Percentiles rank a stretch among this genome's conserved stretches.
Evolutionary conservation across 2,888 invertebrate genomes (phyloP).

Genomic region (Pachymerium ferrugineum): DNA sequence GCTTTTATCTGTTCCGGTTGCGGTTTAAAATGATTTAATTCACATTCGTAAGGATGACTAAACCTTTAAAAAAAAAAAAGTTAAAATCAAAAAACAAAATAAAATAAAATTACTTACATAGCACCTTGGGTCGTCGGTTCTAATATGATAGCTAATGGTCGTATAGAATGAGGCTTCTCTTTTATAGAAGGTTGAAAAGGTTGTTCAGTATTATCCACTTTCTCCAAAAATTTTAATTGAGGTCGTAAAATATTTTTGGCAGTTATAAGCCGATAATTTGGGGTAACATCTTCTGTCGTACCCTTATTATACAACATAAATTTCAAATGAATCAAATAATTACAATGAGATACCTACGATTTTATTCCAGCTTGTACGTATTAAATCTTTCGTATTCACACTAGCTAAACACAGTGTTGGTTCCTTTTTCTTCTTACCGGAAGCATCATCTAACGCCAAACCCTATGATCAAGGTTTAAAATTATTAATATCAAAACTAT

Average conservation of each 20-base stretch:
- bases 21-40: slow-evolving; percentile 68
- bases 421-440: slow-evolving; percentile 46
- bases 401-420: slow-evolving; percentile 38
- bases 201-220: slow-evolving; percentile 69
- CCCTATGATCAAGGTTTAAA: slow-evolving; percentile 41
- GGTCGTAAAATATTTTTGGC: slow-evolving; percentile 70
- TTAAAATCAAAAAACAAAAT: background rate
- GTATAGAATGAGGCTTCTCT: slow-evolving; percentile 80
- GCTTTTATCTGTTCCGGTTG: slow-evolving; percentile 52
- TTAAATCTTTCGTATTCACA: slow-evolving; percentile 39
- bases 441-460: slow-evolving; percentile 47
- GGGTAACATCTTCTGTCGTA: background rate
- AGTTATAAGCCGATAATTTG: slow-evolving; percentile 52
- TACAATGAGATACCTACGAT: slow-evolving; percentile 21
- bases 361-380: slow-evolving; percentile 46
- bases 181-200: slow-evolving; percentile 79
- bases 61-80: slow-evolving; percentile 52
- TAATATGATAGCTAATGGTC: slow-evolving; percentile 68
- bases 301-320: background rate
- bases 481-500: background rate
- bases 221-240: slow-evolving; percentile 75
- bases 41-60: slow-evolving; percentile 82
- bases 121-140: slow-evolving; percentile 60
- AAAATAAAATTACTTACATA: slow-evolving; percentile 37
- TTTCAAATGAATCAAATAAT: background rate